These are phyloP conservation scores for Apis dorsata DNA, from an alignment of 1,140 invertebrate genomes.

Conservation along the genomic window DNA sequence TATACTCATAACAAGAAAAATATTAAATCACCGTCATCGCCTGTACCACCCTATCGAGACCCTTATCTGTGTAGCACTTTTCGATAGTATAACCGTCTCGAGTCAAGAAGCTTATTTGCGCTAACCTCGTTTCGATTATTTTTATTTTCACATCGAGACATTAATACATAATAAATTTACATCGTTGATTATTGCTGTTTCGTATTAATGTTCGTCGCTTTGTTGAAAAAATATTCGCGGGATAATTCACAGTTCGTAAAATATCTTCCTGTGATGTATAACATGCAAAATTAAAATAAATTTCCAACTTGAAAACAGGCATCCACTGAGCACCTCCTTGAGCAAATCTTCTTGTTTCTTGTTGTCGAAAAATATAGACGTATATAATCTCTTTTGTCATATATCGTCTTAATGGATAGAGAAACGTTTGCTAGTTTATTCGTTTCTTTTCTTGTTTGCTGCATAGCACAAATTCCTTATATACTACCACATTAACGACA, in stretches of 20 bases:
- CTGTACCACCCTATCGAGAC: constrained; percentile 45
- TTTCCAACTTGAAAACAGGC: not conserved
- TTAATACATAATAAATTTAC: constrained; percentile 28
- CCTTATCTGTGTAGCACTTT: constrained; percentile 47
- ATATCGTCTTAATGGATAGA: constrained; percentile 46
- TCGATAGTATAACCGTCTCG: constrained; percentile 21
- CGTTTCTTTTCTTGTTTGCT: not conserved
- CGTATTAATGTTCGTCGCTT: not conserved
- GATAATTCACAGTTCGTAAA: constrained; percentile 16
- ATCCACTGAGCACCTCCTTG: not conserved
- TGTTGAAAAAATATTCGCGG: constrained; percentile 9
- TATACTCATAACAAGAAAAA: constrained; percentile 79
- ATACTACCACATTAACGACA: constrained; percentile 53
- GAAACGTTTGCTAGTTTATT: constrained; percentile 28
- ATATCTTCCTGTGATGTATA: not conserved
- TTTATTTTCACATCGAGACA: constrained; percentile 28
- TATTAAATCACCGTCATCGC: constrained; percentile 76
- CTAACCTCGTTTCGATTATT: constrained; percentile 28
- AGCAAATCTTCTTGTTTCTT: not conserved
- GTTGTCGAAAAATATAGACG: not conserved
- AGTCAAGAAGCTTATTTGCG: constrained; percentile 31
- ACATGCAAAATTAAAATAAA: constrained; percentile 16
- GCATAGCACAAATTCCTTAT: constrained; percentile 5
- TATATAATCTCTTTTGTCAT: constrained; percentile 32
- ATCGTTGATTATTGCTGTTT: not conserved